Base-by-base conservation (phyloP, 2,113 vertebrate genomes). In the Campylorhamphus procurvoides region DNA sequence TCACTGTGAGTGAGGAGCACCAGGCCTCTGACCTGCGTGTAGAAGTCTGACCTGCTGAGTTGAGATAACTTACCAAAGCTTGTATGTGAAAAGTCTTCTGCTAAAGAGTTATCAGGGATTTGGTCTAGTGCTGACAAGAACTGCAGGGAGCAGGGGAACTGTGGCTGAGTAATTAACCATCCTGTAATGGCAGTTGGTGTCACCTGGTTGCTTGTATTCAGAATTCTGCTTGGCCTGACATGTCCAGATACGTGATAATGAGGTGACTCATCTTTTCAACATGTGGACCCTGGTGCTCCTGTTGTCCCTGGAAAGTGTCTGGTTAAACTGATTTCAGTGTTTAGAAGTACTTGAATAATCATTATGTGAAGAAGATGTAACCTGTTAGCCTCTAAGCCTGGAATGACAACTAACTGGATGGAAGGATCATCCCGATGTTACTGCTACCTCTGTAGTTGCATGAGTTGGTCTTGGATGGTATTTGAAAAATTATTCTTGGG, bases 71-170 rank as follows among this genome's bases (percentile, higher is more conserved):
- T 52, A 3, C n/a, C 47, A 53, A 64, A 85, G 17, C 46, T 37
- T 8, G 1, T 12, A 14, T 1, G 5, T 44, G 31, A 40, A 8
- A 62, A 53, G 14, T n/a, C 31, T 35, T 29, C 22, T 73, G 0
- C 10, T 49, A 9, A 33, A 44, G 40, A 27, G 11, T 59, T 68
- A 44, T 19, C 12, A 17, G 7, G 20, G 71, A 9, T 80, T 85
- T 83, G 59, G 23, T 39, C 10, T 14, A 18, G 20, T 4, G 39
- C n/a, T 92, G 50, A 12, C n/a, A 66, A 25, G 20, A 68, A 73
- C 17, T 55, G 14, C 24, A 37, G 22, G 37, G 31, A 76, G 25
- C 53, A 68, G 42, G 9, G 14, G 24, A 68, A 4, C 44, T 89
- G 18, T 73, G 24, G 18, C 27, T 58, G 10, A 55, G 1, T 60